Evolutionary conservation across 92 coral and sea anemone species (phyloP).

Genomic region (Palythoa heliodiscus): DNA sequence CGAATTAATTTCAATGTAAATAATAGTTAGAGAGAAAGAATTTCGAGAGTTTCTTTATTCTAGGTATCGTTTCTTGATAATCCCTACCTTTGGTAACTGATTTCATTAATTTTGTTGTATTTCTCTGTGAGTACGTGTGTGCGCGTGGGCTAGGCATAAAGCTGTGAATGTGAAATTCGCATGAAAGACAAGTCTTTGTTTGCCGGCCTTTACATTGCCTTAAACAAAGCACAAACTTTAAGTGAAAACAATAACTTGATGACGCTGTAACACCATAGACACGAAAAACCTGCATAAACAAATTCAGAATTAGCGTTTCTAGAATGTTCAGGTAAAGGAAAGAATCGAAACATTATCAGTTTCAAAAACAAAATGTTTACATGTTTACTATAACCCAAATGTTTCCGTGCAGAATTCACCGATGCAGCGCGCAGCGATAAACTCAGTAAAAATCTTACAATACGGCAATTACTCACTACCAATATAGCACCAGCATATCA

Average conservation of each 20-base stretch:
- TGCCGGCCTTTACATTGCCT: neutral
- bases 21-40: neutral
- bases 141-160: neutral
- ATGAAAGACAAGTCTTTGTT: neutral
- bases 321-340: neutral
- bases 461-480: too few relatives aligned
- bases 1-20: neutral
- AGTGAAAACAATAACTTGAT: neutral
- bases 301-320: neutral
- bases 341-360: neutral
- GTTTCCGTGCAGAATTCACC: neutral
- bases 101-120: neutral
- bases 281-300: neutral
- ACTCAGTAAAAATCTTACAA: too few relatives aligned
- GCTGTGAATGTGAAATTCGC: neutral
- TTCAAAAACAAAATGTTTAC: neutral
- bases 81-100: neutral
- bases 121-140: neutral
- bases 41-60: neutral
- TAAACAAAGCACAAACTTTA: neutral
- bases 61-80: neutral
- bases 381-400: neutral
- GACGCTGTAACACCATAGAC: neutral
- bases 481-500: too few relatives aligned
- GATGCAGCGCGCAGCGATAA: too few relatives aligned